Base-by-base conservation (phyloP, 2,797 vertebrate genomes). In the Aplochiton taeniatus region DNA sequence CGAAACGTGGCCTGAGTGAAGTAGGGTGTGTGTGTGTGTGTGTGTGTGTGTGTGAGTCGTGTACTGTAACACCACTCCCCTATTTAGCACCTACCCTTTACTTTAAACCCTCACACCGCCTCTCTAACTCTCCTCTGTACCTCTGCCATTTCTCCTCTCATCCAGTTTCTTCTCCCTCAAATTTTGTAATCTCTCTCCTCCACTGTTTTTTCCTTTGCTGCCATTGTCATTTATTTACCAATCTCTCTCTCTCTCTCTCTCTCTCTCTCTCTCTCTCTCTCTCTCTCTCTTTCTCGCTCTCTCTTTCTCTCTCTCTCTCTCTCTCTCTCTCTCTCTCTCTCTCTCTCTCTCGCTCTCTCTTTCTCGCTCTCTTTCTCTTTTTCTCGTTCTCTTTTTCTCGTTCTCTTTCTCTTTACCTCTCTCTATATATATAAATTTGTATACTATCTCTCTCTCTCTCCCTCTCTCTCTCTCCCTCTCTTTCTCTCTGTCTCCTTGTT, bases 1-100 rank as follows among this genome's bases (percentile, higher is more conserved):
- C 93, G 93, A 94, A 31, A 31, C 95, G 94, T 94, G 92, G 90
- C 89, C 91, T 93, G 91, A 93, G 61, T 75, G 60, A 70, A 91
- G 92, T 91, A 3, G 31, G 2, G 31, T 31, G 31, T 31, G 31
- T 31, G 31, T 31, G 31, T 31, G 31, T 31, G 31, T 31, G 31
- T 31, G 31, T 31, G 31, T 31, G 31, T 31, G 31, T 31, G 31
- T 31, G 31, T 31, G 31, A 3, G 31, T 31, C 31, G 31, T 31
- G 6, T 6, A 31, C 31, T 6, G 31, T 31, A 31, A 31, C 31
- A 6, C 31, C 31, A 31, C 31, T 31, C 31, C 6, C 31, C 31
- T 6, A 31, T 31, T 31, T 31, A 31, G 31, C 31, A 31, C 31
- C 31, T 31, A 31, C 3, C 31, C 31, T 31, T 31, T 31, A 31